Evolutionary conservation across 2,888 invertebrate species (phyloP).

Genomic region (Cyclophora punctaria): DNA sequence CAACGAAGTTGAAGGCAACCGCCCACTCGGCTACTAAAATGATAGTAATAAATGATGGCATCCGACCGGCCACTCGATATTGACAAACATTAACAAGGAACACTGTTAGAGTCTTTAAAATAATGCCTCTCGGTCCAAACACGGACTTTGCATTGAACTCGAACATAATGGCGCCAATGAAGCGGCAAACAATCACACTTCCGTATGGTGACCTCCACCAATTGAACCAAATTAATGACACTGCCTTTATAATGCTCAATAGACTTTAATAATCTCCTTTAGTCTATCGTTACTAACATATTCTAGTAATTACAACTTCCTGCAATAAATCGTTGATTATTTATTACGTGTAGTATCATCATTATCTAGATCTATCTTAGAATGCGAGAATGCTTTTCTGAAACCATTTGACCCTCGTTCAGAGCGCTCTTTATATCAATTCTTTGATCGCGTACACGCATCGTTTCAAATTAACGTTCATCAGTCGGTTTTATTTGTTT

Average conservation of each 20-base stretch:
- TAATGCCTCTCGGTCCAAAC: too few relatives aligned
- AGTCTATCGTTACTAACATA: conserved; percentile 8
- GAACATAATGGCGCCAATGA: conserved; percentile 4
- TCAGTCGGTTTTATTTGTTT: conserved; percentile 11
- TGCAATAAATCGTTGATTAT: conserved; percentile 26
- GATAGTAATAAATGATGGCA: too few relatives aligned
- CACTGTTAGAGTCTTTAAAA: too few relatives aligned
- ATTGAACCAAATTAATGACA: conserved; percentile 6
- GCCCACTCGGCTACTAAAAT: too few relatives aligned
- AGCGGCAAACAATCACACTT: conserved; percentile 5
- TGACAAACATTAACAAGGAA: too few relatives aligned
- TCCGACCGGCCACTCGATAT: too few relatives aligned
- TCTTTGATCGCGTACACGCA: conserved; percentile 36
- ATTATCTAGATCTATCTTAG: conserved; percentile 38
- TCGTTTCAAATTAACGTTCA: conserved; percentile 11
- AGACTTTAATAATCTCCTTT: conserved; percentile 2
- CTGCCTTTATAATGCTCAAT: conserved; percentile 4
- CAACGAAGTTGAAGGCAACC: too few relatives aligned
- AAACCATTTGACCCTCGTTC: conserved; percentile 38
- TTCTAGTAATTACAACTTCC: conserved; percentile 11
- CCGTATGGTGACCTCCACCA: conserved; percentile 3
- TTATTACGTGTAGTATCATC: conserved; percentile 32
- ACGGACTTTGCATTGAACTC: conserved; percentile 1
- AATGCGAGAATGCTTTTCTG: conserved; percentile 37
- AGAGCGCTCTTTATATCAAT: conserved; percentile 43